Percentiles rank a stretch among this genome's conserved stretches.
phyloP scores from a whole-genome alignment of 2,797 vertebrate genomes.

The Tympanoctomys barrerae region DNA sequence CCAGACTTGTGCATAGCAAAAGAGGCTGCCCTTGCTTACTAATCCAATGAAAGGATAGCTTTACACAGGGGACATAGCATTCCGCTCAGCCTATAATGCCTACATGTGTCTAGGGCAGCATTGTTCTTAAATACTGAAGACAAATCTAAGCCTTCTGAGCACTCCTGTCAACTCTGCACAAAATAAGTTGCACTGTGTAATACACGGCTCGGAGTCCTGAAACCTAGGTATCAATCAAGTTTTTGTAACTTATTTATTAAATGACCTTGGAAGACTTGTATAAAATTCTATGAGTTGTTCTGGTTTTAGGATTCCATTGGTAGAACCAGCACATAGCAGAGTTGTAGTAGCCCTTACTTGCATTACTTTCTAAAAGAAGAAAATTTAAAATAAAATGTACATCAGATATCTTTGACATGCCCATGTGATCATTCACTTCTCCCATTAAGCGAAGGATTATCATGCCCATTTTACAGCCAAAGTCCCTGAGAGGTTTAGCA shows the following conservation, averaged over 20 bases:
- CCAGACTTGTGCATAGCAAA: slow-evolving; percentile 75
- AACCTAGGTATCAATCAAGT: not conserved
- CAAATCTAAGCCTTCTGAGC: slow-evolving; percentile 68
- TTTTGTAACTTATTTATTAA: not conserved
- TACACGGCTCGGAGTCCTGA: not conserved
- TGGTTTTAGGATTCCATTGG: not conserved
- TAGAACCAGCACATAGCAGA: not conserved
- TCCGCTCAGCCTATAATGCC: slow-evolving; percentile 74
- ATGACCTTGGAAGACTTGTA: slow-evolving; percentile 26
- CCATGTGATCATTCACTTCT: not conserved
- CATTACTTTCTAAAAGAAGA: not conserved
- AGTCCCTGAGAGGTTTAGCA: not conserved
- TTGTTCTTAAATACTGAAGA: slow-evolving; percentile 67
- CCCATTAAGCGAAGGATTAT: not conserved
- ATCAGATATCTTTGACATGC: not conserved
- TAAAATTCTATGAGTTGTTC: not conserved
- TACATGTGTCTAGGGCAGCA: slow-evolving; percentile 65
- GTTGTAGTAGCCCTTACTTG: not conserved
- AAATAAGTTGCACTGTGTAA: not conserved
- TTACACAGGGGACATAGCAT: slow-evolving; percentile 76
- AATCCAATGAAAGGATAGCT: slow-evolving; percentile 79
- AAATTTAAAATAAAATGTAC: not conserved
- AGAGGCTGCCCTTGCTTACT: slow-evolving; percentile 62
- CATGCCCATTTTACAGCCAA: not conserved
- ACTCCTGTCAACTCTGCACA: slow-evolving; percentile 40